Evolutionary conservation across 30 jellyfish, hydroid and myxozoan genomes (phyloP), one percentile per base, ranked within the genome.

Genomic region (Mastigias papua): DNA sequence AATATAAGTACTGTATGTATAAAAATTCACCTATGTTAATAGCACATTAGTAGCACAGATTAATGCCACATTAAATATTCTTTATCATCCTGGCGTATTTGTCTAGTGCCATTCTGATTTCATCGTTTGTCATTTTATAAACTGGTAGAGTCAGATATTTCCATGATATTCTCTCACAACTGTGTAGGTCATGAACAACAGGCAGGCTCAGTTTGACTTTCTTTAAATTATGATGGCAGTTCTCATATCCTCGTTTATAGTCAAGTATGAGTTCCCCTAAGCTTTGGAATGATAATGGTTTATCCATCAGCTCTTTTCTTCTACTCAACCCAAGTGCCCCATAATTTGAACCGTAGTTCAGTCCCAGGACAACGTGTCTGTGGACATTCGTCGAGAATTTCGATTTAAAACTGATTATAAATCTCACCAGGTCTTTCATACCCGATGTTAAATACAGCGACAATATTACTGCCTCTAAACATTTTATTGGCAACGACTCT

Each of bases 321-420:
- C 98, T 70, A 54, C 98, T 94, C 87, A 94, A 75, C 21, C 98
- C 98, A 35, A 94, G 64, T 4, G 98, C 97, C 33, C 98, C 98
- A 74, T 78, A 92, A 73, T 30, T 49, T 34, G 91, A 46, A 26
- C 92, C 91, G 58, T 78, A 65, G 65, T 48, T 69, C 33, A 94
- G 33, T 4, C 98, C 98, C 49, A 94, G 83, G 10, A 94, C 98
- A 80, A 94, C 96, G 57, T 94, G 98, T 28, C 97, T 70, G 73
- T 94, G 98, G 26, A 80, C 68, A 29, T 84, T 84, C 31, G 81
- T 72, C 42, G 50, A 71, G 68, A 86, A 94, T 71, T 76, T 76
- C 11, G 98, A 83, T 64, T 89, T 94, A 61, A 94, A 94, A 30
- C 98, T 89, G 28, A 94, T 94, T 30, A 94, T 67, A 64, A 94